Base-by-base conservation (phyloP, 2,888 invertebrate species). In the Oscheius sp. region DNA sequence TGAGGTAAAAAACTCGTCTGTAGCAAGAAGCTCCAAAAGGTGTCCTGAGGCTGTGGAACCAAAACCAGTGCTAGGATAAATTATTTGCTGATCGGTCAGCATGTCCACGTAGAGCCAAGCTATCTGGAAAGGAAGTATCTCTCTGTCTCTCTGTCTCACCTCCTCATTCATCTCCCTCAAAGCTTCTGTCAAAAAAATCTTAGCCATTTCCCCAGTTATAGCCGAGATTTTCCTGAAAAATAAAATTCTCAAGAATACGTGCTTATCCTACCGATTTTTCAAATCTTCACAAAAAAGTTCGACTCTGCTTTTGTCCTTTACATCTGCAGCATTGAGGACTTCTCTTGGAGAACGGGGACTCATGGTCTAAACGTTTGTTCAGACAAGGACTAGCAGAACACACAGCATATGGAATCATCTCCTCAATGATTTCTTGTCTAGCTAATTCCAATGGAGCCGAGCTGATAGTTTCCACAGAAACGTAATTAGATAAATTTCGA, bases 41-140 rank as follows among this genome's bases (percentile, higher is more conserved):
- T 55, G 72, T 2, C 72, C 72, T 33, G 50, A 13, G n/a, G 48
- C 60, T 29, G 33, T 9, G 1, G 51, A 62, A n/a, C 76, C 82
- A 48, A 82, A 80, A 33, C 77, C 79, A 35, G 72, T 68, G 1
- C 66, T 60, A 5, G 75, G 70, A 1, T 70, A 73, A 11, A 85
- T 76, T 13, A 86, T 62, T 68, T 86, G 84, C 11, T 75, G 70
- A 9, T 78, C 75, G 4, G 82, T 76, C 58, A 84, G 80, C n/a
- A 81, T 79, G 65, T 86, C 86, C 5, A 84, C 71, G 60, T 86
- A 86, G 57, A 86, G 78, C 86, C 86, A 86, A 13, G n/a, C 51
- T 1, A 13, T 50, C 50, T 51, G 50, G 21, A 57, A 57, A 57
- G 10, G 57, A 33, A 29, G 9, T 57, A 57, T 13, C 29, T 57